Percentiles rank a stretch among this genome's conserved stretches.
phyloP scores from a whole-genome alignment of 2,797 vertebrate species.

The Okamejei kenojei region DNA sequence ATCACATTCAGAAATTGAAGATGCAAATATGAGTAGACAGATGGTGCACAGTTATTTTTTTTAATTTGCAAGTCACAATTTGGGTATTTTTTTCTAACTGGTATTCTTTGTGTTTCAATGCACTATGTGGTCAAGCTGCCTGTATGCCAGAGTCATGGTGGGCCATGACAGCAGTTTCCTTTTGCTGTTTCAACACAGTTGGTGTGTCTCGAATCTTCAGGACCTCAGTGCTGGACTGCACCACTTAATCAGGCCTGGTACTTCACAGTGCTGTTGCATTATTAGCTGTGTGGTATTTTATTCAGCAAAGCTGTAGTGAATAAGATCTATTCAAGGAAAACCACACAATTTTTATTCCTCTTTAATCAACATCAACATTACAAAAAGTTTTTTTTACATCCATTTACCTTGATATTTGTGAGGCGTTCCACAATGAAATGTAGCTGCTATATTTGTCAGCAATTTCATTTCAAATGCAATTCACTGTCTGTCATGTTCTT shows the following conservation, averaged over 20 bases:
- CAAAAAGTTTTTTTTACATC: background rate
- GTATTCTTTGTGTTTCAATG: too few species aligned
- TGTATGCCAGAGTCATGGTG: background rate
- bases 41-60: background rate
- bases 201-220: background rate
- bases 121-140: background rate
- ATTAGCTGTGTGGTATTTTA: background rate
- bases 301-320: background rate
- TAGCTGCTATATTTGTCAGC: background rate
- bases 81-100: background rate
- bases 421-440: background rate
- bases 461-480: background rate
- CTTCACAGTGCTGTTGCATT: background rate
- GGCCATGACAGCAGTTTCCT: background rate
- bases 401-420: background rate
- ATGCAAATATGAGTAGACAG: background rate
- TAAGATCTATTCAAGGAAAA: background rate
- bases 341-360: background rate
- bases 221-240: background rate
- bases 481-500: background rate
- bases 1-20: background rate
- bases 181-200: background rate
- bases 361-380: background rate
- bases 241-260: background rate
- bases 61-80: background rate